Evolutionary conservation across 2,888 invertebrate species (phyloP), one percentile per base, ranked within the genome.

Genomic region (Tortrix viridana): DNA sequence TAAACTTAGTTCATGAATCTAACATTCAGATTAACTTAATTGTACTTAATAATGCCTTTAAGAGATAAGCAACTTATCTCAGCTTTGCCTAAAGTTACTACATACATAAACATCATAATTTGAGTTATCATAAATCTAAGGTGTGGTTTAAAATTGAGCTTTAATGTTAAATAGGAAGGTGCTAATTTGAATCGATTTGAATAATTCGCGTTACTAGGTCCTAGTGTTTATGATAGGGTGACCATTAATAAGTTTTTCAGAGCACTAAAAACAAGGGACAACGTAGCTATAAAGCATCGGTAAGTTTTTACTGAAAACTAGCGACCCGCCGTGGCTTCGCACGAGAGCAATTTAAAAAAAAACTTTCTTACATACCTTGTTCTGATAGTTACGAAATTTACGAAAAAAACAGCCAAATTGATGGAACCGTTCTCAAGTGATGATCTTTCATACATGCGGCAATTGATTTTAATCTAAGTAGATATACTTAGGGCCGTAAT

Each of bases 31-130:
- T 58, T 44, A 63, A 48, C 53, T 58, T 63, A 63, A 63, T 53
- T 63, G 48, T 53, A 63, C 63, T 53, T 63, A 63, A 63, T 63
- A 50, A 63, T 41, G 22, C 57, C 48, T 63, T 58, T 26, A 47
- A 58, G 41, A 63, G 63, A 63, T 62, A 61, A 61, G 46, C 50
- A 44, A 52, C 52, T 58, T 63, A 58, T 58, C 63, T 62, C 20
- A 62, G 62, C 62, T 53, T 57, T 52, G 47, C 53, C 53, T 63
- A 63, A 58, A 63, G 58, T 58, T 47, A 58, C 63, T 41, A 41
- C 53, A 63, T 58, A 58, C 54, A 60, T 57, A 62, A 62, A 62
- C 63, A 58, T 63, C 63, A 63, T 63, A 63, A 63, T 63, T 41
- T 53, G 20, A 48, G 53, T 58, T 60, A 60, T 60, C 54, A 53